A percentile compares a stretch with the other conserved stretches of the same genome.
These are phyloP conservation scores for Malachius bipustulatus DNA, from an alignment of 2,888 invertebrate genomes.

Conservation along the genomic window DNA sequence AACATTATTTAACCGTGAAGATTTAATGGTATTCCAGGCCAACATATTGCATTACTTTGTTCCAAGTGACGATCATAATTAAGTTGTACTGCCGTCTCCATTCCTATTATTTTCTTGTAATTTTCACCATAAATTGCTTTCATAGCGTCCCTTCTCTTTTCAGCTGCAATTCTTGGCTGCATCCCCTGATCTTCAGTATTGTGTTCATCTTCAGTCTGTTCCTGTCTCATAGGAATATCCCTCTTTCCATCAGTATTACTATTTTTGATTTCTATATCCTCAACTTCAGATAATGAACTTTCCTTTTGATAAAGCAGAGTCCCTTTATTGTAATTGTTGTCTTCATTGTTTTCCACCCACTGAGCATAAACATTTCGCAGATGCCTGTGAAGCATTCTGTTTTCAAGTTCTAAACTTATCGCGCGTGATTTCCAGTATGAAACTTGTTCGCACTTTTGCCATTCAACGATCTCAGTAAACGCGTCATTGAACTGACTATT, in stretches of 20 bases:
- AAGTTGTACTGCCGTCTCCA: constrained; percentile 60
- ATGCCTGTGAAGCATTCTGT: constrained; percentile 42
- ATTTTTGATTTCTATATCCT: no score
- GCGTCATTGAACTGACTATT: no score
- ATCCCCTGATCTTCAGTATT: no score
- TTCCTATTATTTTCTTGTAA: constrained; percentile 54
- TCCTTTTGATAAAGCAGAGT: no score
- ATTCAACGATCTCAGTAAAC: constrained; percentile 32
- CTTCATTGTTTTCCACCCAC: constrained; percentile 25
- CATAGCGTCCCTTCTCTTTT: constrained; percentile 34
- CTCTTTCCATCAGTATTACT: no score
- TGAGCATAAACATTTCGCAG: constrained; percentile 33
- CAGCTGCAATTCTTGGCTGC: no score
- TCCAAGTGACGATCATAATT: constrained; percentile 52
- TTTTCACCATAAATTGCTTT: constrained; percentile 51
- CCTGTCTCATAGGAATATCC: no score
- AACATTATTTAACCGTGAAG: no score
- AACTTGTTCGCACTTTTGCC: constrained; percentile 45
- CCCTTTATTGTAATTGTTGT: no score
- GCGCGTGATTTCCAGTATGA: constrained; percentile 52
- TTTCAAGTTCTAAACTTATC: constrained; percentile 45
- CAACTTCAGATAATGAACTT: no score
- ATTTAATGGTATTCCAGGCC: no score
- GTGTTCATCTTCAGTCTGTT: no score
- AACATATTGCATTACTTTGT: constrained; percentile 46